Evolutionary conservation across 2,113 vertebrate genomes (phyloP), one percentile per base, ranked within the genome.

Genomic region (Hemicordylus capensis): DNA sequence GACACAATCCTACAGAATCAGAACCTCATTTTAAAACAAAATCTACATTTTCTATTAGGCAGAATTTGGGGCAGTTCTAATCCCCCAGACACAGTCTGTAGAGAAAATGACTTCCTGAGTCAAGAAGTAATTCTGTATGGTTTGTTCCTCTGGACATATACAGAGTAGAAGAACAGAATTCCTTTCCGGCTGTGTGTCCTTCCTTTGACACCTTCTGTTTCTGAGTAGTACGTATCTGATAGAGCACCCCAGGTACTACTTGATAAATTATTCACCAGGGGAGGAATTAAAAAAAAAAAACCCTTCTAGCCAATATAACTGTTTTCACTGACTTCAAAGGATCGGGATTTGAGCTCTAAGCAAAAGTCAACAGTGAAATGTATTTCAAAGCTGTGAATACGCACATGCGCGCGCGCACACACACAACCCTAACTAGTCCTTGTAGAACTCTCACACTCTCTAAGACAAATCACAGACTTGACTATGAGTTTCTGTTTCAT

Each of bases 391-490:
- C 46, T 3, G 1, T 14, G 0, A 37, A 0, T 1, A 51, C 0
- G 2, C 59, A 80, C 54, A 39, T 64, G 10, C 44, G 48, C 63
- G 37, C 44, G 3, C 69, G 82, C 63, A 39, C 64, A 72, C 69
- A 72, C 69, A 4, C 64, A 75, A 26, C 67, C 8, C 39, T 39
- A 34, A 69, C 66, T 28, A 10, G 22, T 70, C n/a, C 3, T 58
- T n/a, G 0, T 37, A 0, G 3, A 0, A 77, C 44, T 51, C 42
- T 34, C 28, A 24, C 42, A 2, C 28, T 46, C 12, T 37, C 19
- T 12, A 28, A 12, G 67, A 6, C 14, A 0, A 1, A 14, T 54
- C 4, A 0, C 73, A 8, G 61, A 15, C 1, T 0, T 0, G 15
- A 39, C 2, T 0, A 37, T 0, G 31, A 5, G 20, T 76, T 39